These are phyloP conservation scores for Drosophila bifasciata DNA, from an alignment of 1,140 invertebrate species.

Conservation along the genomic window DNA sequence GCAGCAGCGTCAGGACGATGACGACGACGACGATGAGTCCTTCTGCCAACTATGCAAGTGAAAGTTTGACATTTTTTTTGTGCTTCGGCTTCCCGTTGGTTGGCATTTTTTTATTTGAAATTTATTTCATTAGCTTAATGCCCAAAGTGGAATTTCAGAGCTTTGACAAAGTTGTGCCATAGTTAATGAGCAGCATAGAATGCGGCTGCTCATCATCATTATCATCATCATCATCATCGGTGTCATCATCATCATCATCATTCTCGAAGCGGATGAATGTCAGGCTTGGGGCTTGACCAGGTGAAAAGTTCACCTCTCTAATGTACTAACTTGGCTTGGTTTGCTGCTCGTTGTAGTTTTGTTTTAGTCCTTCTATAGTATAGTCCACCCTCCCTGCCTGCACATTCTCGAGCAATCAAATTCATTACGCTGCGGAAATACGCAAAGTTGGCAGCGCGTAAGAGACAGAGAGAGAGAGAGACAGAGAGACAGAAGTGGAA, in stretches of 20 bases:
- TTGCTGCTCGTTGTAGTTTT: too few relatives aligned
- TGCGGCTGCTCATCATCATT: background rate
- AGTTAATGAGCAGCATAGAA: constrained; percentile 34
- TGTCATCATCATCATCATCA: constrained; percentile 13
- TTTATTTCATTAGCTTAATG: constrained; percentile 75
- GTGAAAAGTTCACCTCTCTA: constrained; percentile 46
- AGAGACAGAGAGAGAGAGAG: background rate
- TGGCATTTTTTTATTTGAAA: constrained; percentile 54
- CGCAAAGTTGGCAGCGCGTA: constrained; percentile 44
- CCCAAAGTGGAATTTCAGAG: constrained; percentile 55
- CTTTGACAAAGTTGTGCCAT: constrained; percentile 55
- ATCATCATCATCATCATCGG: constrained; percentile 3
- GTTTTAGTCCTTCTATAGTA: background rate
- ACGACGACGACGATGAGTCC: constrained; percentile 33
- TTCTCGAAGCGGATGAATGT: constrained; percentile 42
- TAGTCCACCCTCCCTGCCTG: background rate
- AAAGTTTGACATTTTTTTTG: constrained; percentile 40
- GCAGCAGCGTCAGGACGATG: background rate
- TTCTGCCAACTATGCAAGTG: constrained; percentile 26
- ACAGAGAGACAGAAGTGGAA: constrained; percentile 1
- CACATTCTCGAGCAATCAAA: constrained; percentile 50
- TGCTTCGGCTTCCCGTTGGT: background rate
- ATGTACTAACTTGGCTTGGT: constrained; percentile 24
- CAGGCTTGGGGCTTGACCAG: constrained; percentile 37
- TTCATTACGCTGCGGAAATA: constrained; percentile 56